Evolutionary conservation across 1,140 invertebrate genomes (phyloP).

Genomic region (Antheraea pernyi): DNA sequence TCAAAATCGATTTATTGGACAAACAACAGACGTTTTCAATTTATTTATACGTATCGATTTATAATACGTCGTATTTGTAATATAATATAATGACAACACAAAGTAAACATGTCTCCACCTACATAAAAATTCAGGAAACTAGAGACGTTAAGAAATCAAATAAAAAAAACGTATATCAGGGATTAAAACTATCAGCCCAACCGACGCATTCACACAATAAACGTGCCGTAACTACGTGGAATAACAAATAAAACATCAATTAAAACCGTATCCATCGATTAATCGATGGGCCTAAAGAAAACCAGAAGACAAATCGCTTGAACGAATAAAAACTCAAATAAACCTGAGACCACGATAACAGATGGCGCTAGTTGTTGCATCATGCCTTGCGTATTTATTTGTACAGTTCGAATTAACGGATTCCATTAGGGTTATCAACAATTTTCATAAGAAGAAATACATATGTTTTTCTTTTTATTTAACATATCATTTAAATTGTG

Average conservation of each 20-base stretch:
- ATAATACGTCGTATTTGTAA: background rate
- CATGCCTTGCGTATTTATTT: slow-evolving; percentile 39
- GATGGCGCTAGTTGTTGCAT: slow-evolving; percentile 31
- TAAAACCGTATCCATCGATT: slow-evolving; percentile 13
- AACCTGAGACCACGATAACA: slow-evolving; percentile 25
- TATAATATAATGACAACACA: background rate
- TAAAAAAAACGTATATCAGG: slow-evolving; percentile 8
- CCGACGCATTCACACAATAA: slow-evolving; percentile 15
- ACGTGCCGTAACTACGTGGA: slow-evolving; percentile 6
- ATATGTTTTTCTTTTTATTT: no score
- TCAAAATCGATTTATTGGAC: no score
- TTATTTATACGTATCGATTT: background rate
- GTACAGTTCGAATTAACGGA: slow-evolving; percentile 26
- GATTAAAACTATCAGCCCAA: slow-evolving; percentile 7
- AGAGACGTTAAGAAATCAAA: background rate
- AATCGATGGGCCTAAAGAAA: slow-evolving; percentile 24
- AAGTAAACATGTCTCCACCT: background rate
- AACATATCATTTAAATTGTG: no score
- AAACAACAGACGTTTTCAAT: no score
- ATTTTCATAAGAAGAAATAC: background rate
- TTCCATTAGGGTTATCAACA: slow-evolving; percentile 17
- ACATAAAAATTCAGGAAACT: background rate
- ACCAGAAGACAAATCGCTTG: slow-evolving; percentile 15
- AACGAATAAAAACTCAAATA: slow-evolving; percentile 28
- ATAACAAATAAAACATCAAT: slow-evolving; percentile 13